Conservation (phyloP, 2,797 vertebrate species). For the Eospalax fontanierii region DNA sequence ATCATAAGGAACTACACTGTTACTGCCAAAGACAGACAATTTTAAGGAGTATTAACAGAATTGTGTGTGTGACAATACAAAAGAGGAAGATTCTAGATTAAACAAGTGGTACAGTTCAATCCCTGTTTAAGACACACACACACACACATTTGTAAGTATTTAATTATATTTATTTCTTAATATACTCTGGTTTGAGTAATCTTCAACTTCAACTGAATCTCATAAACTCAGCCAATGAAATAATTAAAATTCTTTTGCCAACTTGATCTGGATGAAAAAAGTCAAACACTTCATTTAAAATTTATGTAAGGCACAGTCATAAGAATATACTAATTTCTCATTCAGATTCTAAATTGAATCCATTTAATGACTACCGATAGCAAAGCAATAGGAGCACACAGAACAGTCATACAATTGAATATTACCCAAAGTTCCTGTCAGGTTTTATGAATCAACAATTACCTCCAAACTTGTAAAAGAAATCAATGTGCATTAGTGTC, state of each 20-base stretch:
- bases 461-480: slow-evolving; percentile 85
- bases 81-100: slow-evolving; percentile 71
- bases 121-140: slow-evolving; percentile 72
- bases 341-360: slow-evolving; percentile 86
- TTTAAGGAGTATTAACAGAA: slow-evolving; percentile 40
- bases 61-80: slow-evolving; percentile 29
- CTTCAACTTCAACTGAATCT: slow-evolving; percentile 74
- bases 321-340: slow-evolving; percentile 85
- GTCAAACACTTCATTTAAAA: slow-evolving; percentile 86
- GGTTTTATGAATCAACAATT: slow-evolving; percentile 86
- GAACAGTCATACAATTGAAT: slow-evolving; percentile 75
- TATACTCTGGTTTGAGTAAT: slow-evolving; percentile 68
- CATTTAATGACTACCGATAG: slow-evolving; percentile 85
- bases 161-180: slow-evolving; percentile 80
- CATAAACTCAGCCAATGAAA: slow-evolving; percentile 84
- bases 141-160: slow-evolving; percentile 65
- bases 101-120: slow-evolving; percentile 66
- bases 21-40: slow-evolving; percentile 53
- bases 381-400: slow-evolving; percentile 73
- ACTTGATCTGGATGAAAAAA: slow-evolving; percentile 85
- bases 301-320: slow-evolving; percentile 81
- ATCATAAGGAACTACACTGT: background rate
- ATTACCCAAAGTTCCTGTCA: slow-evolving; percentile 80
- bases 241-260: slow-evolving; percentile 85
- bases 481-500: slow-evolving; percentile 86